Evolutionary conservation across 2,888 invertebrate species (phyloP).

Genomic region (Macropis europaea): DNA sequence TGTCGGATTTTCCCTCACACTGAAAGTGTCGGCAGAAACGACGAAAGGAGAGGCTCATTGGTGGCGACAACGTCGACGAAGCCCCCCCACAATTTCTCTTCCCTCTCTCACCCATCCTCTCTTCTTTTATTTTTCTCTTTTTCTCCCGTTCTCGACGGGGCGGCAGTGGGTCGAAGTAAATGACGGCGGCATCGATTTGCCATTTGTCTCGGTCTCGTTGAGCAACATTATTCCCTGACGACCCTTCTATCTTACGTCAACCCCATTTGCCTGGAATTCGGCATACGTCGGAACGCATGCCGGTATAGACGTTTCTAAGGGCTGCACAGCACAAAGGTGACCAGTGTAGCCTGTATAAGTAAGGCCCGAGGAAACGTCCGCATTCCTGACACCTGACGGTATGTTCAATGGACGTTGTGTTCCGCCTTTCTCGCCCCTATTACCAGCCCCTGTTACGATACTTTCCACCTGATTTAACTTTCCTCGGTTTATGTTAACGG

Average conservation of each 20-base stretch:
- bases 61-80: slow-evolving; percentile 34
- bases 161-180: slow-evolving; percentile 22
- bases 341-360: slow-evolving; percentile 14
- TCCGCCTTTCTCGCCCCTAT: not conserved
- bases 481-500: too few relatives aligned
- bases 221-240: slow-evolving; percentile 67
- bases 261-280: slow-evolving; percentile 63
- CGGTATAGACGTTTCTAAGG: slow-evolving; percentile 35
- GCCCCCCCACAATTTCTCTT: too few relatives aligned
- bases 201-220: slow-evolving; percentile 74
- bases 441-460: slow-evolving; percentile 7
- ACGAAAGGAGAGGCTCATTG: slow-evolving; percentile 12
- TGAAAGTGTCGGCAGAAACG: slow-evolving; percentile 47
- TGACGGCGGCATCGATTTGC: slow-evolving; percentile 73
- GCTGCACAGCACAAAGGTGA: slow-evolving; percentile 37
- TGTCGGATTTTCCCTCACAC: slow-evolving; percentile 59
- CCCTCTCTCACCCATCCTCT: not conserved
- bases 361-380: slow-evolving; percentile 42
- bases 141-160: not conserved
- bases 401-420: slow-evolving; percentile 29
- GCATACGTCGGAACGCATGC: slow-evolving; percentile 36
- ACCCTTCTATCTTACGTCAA: slow-evolving; percentile 49
- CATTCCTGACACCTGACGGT: slow-evolving; percentile 55
- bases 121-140: not conserved
- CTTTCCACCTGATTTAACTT: slow-evolving; percentile 15